Percentiles rank a stretch among this genome's conserved stretches.
phyloP scores from a whole-genome alignment of 37 sponge, comb jelly and placozoan genomes.

The Petrosia ficiformis region DNA sequence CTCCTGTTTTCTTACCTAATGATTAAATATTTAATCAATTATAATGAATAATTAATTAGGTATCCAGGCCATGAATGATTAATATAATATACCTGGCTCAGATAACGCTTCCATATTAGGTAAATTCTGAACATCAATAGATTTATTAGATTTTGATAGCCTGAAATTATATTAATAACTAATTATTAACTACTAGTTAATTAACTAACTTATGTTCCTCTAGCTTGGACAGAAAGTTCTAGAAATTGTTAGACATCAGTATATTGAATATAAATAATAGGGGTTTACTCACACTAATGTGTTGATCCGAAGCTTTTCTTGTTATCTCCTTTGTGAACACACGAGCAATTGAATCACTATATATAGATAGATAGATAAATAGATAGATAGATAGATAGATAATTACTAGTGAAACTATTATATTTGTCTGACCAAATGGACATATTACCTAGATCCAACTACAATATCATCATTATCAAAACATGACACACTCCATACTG shows the following conservation, averaged over 20 bases:
- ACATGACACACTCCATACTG: constrained; percentile 73
- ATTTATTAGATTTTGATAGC: constrained; percentile 7
- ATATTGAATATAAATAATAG: no score
- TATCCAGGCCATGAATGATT: no score
- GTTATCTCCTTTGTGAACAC: constrained; percentile 50
- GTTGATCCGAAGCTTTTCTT: constrained; percentile 41
- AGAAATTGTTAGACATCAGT: background rate
- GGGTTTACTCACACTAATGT: constrained; percentile 58
- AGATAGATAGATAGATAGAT: background rate
- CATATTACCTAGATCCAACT: constrained; percentile 74
- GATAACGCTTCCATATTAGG: constrained; percentile 53
- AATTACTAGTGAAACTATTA: no score
- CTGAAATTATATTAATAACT: constrained; percentile 16
- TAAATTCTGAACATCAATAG: constrained; percentile 49
- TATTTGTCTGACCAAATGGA: no score
- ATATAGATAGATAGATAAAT: background rate
- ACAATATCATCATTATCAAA: constrained; percentile 66
- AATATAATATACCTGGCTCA: constrained; percentile 43
- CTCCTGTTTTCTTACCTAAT: constrained; percentile 59
- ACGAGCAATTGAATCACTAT: constrained; percentile 63
- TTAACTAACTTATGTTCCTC: constrained; percentile 29
- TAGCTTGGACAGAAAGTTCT: constrained; percentile 25
- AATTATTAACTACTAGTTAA: background rate
- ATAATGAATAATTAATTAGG: background rate
- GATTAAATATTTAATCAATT: background rate